A percentile compares a stretch with the other conserved stretches of the same genome.
Conservation (phyloP, 2,113 vertebrate genomes). For the Antechinus stuartii region DNA sequence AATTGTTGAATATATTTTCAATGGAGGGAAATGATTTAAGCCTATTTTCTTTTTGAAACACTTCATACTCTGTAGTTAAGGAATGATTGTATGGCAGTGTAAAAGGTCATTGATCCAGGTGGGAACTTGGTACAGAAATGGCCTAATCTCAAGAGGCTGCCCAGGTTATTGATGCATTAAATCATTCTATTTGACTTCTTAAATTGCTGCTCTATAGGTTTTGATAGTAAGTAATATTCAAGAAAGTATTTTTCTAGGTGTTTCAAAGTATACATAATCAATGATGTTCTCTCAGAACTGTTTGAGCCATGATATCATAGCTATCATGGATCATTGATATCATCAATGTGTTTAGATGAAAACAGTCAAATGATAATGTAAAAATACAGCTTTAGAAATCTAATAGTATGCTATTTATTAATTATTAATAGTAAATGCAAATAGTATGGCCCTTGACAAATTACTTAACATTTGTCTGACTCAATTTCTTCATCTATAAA, state of each 20-base stretch:
- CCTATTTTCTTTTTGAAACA: neutral
- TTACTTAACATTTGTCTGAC: neutral
- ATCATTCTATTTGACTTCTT: slow-evolving; percentile 32
- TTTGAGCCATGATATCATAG: neutral
- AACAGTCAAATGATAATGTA: neutral
- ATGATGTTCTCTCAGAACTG: neutral
- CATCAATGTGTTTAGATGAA: neutral
- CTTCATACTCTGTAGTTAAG: neutral
- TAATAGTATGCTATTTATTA: too few relatives aligned
- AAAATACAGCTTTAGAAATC: neutral
- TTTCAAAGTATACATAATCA: neutral
- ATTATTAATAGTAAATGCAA: neutral
- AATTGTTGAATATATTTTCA: neutral
- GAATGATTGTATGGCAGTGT: neutral
- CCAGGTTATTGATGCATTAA: slow-evolving; percentile 21
- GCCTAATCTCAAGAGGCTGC: neutral
- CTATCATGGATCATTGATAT: neutral
- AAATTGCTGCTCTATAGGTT: neutral
- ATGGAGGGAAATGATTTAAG: slow-evolving; percentile 8
- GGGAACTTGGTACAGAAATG: slow-evolving; percentile 9
- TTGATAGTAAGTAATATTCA: neutral
- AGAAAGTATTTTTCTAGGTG: neutral
- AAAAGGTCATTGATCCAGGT: neutral
- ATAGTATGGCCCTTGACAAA: neutral
- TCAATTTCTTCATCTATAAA: neutral